Conservation (phyloP, 2,888 invertebrate species). For the Xanthorhoe spadicearia region DNA sequence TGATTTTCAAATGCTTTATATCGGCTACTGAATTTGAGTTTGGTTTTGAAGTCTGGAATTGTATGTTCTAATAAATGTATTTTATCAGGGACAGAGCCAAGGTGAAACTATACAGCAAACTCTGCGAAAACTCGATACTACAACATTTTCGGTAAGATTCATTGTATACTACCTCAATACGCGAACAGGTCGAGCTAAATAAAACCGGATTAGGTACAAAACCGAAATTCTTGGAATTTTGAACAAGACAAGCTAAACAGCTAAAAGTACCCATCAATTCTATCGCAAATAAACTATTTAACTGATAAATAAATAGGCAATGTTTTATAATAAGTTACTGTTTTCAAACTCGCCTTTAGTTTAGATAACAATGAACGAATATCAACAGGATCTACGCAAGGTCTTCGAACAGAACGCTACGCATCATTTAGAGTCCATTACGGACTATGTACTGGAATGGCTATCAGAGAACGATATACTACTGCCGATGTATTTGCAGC, state of each 20-base stretch:
- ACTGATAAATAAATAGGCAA: no score
- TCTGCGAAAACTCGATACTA: constrained; percentile 46
- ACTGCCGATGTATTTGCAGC: constrained; percentile 70
- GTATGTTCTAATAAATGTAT: neutral
- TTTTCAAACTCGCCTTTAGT: constrained; percentile 40
- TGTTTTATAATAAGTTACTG: neutral
- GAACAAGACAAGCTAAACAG: no score
- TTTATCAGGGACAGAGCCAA: constrained; percentile 55
- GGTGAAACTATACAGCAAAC: constrained; percentile 64
- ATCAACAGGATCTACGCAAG: constrained; percentile 52
- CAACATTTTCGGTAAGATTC: constrained; percentile 30
- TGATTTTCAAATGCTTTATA: constrained; percentile 9
- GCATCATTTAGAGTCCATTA: constrained; percentile 64
- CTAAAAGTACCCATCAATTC: no score
- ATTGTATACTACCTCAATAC: neutral
- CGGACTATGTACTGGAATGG: constrained; percentile 72
- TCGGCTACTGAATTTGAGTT: no score
- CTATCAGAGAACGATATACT: constrained; percentile 64
- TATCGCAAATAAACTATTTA: no score
- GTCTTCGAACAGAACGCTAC: constrained; percentile 63
- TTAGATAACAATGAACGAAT: constrained; percentile 48
- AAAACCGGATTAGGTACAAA: no score
- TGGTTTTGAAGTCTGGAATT: no score
- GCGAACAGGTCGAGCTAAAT: no score
- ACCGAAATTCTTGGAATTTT: no score